These are phyloP conservation scores for Paralichthys olivaceus DNA, from an alignment of 2,113 vertebrate species.

Conservation along the genomic window DNA sequence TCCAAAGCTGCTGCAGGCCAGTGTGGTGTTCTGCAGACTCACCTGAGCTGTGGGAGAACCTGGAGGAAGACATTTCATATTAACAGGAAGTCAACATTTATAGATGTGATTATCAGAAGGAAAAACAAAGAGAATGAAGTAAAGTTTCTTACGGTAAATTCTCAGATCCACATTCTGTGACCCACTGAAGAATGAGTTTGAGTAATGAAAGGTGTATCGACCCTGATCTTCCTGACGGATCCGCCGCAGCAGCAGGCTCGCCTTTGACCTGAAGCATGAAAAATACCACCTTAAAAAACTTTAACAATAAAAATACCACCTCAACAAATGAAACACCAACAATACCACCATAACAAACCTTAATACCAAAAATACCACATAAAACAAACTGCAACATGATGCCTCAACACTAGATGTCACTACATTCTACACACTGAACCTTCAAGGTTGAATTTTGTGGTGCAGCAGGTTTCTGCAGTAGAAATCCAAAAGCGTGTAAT, in stretches of 20 bases:
- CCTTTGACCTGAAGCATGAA: conserved; percentile 66
- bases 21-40: conserved; percentile 43
- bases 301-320: neutral
- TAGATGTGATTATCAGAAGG: neutral
- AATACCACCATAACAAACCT: neutral
- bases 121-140: neutral
- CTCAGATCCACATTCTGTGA: conserved; percentile 80
- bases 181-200: conserved; percentile 71
- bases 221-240: conserved; percentile 83
- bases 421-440: too few species aligned
- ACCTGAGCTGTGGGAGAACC: conserved; percentile 63
- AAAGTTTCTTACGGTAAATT: conserved; percentile 83
- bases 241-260: conserved; percentile 76
- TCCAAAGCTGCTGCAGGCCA: conserved; percentile 82
- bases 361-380: neutral
- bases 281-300: conserved; percentile 2
- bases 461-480: neutral
- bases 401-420: too few species aligned
- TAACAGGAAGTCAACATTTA: neutral
- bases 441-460: neutral
- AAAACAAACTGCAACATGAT: too few species aligned
- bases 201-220: conserved; percentile 82
- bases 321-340: neutral
- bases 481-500: neutral
- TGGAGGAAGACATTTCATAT: conserved; percentile 28